Percentiles rank a stretch among this genome's conserved stretches.
Evolutionary conservation across 2,113 vertebrate species (phyloP).

Genomic region (Anolis carolinensis): DNA sequence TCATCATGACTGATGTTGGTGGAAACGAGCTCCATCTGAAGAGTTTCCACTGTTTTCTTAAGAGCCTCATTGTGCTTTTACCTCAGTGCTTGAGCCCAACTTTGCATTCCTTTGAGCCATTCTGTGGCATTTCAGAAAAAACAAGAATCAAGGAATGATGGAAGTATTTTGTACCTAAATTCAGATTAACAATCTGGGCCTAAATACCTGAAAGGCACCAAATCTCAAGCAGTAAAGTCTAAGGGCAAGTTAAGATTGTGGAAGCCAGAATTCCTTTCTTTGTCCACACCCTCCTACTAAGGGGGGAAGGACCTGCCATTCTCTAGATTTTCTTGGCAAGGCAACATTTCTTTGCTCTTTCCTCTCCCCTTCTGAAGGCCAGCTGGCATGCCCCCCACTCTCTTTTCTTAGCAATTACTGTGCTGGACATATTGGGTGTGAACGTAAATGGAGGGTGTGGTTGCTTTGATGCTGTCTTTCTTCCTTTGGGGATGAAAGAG

Average conservation of each 20-base stretch:
- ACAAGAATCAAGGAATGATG: no score
- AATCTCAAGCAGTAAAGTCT: neutral
- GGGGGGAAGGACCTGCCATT: neutral
- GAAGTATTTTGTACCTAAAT: no score
- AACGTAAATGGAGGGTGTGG: slow-evolving; percentile 4
- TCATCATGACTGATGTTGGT: no score
- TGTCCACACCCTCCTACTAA: no score
- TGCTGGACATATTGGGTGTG: slow-evolving; percentile 14
- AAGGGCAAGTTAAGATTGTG: neutral
- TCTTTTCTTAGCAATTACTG: neutral
- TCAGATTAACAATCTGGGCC: no score
- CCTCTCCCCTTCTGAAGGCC: neutral
- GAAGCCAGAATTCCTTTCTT: neutral
- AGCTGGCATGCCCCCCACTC: neutral
- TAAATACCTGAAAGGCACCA: no score
- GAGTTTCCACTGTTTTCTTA: no score
- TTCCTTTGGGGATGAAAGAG: neutral
- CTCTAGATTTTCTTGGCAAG: neutral
- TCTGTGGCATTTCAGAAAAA: no score
- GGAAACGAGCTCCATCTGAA: no score
- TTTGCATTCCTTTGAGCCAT: no score
- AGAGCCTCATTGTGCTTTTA: no score
- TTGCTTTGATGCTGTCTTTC: neutral
- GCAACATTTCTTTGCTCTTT: neutral
- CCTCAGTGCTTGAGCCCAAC: no score